Evolutionary conservation across 2,797 vertebrate species (phyloP), one percentile per base, ranked within the genome.

Genomic region (Sciaenops ocellatus): DNA sequence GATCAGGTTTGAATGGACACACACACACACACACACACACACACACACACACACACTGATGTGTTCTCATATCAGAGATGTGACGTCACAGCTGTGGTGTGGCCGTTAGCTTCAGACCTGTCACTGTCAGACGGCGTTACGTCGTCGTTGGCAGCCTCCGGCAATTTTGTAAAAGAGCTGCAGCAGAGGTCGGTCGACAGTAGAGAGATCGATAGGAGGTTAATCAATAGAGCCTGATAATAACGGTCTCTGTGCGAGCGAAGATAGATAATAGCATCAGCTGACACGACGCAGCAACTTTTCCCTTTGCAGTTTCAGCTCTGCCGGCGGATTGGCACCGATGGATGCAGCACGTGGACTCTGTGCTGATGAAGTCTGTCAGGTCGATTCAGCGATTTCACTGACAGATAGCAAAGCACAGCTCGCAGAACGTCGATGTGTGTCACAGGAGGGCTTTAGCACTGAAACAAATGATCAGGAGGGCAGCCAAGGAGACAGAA

Each of bases 201-300:
- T 10, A 5, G 68, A 12, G 16, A 13, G 55, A 48, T 8, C n/a
- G 15, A 63, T 44, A 1, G 42, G 42, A 70, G 38, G 22, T 61
- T 30, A 47, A 79, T 86, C 65, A 41, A 74, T 85, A 61, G 34
- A 54, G 68, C 4, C 61, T 74, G 34, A 38, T 9, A 65, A 83
- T 66, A 52, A 80, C 44, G 26, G 46, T 52, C 50, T 71, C 70
- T 44, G 30, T 41, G 15, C 46, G 22, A 68, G 42, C 20, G 63
- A 42, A 41, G 69, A 38, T 38, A 44, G 47, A 78, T 51, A 20
- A 61, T 1, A 8, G 22, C 57, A 5, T 51, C 26, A 61, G 44
- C 44, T 12, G 69, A 18, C 4, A 3, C 64, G 2, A 9, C 9
- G 4, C 74, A 54, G 69, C 41, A 63, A 60, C 62, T 70, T 51